Conservation (phyloP, 2,797 vertebrate genomes). For the Xerus rutilus region DNA sequence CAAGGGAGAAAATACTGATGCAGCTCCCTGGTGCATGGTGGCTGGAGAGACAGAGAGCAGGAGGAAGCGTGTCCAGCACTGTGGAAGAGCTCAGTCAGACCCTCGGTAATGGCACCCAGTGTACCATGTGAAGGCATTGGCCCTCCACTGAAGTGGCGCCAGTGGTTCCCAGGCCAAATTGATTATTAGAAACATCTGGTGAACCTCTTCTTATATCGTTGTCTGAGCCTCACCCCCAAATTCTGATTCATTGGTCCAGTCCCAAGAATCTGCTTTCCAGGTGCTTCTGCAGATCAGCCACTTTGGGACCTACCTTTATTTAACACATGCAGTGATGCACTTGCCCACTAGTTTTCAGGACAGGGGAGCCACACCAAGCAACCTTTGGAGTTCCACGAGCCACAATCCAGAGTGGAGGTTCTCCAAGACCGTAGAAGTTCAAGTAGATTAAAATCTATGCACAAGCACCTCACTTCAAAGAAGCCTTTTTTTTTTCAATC, state of each 20-base stretch:
- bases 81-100: not conserved
- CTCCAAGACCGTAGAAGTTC: not conserved
- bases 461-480: not conserved
- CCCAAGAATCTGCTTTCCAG: not conserved
- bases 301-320: not conserved
- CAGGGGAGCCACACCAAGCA: not conserved
- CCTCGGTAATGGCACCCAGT: fast-evolving
- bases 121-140: not conserved
- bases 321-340: not conserved
- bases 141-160: not conserved
- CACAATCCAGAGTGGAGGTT: not conserved
- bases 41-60: not conserved
- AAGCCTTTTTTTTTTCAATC: not conserved
- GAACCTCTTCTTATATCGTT: not conserved
- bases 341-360: not conserved
- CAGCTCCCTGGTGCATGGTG: not conserved
- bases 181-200: not conserved
- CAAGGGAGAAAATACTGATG: not conserved
- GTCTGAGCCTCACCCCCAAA: not conserved
- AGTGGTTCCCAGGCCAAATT: not conserved
- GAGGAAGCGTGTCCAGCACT: not conserved
- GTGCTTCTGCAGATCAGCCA: not conserved
- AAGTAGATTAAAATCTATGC: not conserved
- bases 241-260: not conserved
- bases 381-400: not conserved